Base-by-base conservation (phyloP, 92 coral and sea anemone species). In the Zoanthus sansibaricus region DNA sequence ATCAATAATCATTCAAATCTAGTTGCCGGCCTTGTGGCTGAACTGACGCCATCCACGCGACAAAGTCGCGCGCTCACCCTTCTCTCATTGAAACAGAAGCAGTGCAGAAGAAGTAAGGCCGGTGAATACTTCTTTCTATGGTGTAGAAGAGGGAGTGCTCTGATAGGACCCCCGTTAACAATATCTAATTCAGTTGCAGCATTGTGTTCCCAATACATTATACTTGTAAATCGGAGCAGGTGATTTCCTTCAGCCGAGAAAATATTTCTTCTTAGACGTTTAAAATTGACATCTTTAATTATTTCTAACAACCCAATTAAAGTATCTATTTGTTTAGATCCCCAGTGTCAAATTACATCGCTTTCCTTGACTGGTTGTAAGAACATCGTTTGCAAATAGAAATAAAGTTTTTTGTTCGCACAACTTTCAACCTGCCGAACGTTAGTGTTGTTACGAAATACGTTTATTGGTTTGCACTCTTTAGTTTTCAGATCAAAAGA, bases 171-270 rank as follows among this genome's bases (percentile, higher is more conserved):
- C 82, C 32, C 80, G 84, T 72, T 64, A 59, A 86, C 92, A 91
- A 87, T 91, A 87, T 87, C 93, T 87, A 87, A 89, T 91, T 91
- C 89, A 93, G 80, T 83, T 83, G 45, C 86, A 90, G 76, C 91
- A 86, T 89, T 89, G 94, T 83, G 86, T 59, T 74, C 87, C 51
- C 15, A 75, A 51, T 89, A 85, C 69, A 94, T 94, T 94, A 93
- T 93, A 94, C 95, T 93, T 94, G 95, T 95, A 94, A 94, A 94
- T 94, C 78, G 83, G 61, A 86, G 98, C 98, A 94, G 98, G 98
- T 94, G 98, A 91, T 80, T 80, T 67, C 75, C 75, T 30, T 80
- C 75, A 66, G 32, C 59, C 20, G 75, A 54, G 85, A 79, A 91
- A 91, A 86, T 83, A 94, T 78, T 93, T 92, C 79, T 75, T 87